phyloP scores from a whole-genome alignment of 2,888 invertebrate genomes.

The Dioctria linearis region DNA sequence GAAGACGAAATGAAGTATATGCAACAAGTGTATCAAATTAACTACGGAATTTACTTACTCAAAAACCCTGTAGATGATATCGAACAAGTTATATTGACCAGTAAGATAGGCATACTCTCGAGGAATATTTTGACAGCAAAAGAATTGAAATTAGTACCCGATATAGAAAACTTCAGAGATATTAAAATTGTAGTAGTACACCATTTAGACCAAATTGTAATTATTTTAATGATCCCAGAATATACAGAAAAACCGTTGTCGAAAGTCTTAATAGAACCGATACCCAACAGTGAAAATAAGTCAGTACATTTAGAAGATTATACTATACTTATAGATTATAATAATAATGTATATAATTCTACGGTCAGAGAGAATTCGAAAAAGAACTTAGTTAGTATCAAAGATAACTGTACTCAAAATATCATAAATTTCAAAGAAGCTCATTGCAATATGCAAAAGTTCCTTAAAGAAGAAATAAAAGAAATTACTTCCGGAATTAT shows the following conservation, averaged over 20 bases:
- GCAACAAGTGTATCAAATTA: constrained; percentile 29
- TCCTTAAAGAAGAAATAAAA: constrained; percentile 36
- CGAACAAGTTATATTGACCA: constrained; percentile 17
- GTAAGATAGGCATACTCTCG: constrained; percentile 18
- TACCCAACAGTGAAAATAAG: not conserved
- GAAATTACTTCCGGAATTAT: constrained; percentile 42
- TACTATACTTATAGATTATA: not conserved
- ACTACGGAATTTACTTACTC: constrained; percentile 1
- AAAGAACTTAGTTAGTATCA: constrained; percentile 38
- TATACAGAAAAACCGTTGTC: constrained; percentile 1
- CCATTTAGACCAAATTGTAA: constrained; percentile 25
- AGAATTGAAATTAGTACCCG: constrained; percentile 21
- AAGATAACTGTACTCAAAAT: constrained; percentile 44
- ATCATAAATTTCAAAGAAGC: constrained; percentile 34
- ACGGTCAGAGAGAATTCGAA: not conserved
- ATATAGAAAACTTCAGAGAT: not conserved
- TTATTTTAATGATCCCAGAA: constrained; percentile 43
- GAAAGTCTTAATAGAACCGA: not conserved
- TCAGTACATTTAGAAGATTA: not conserved
- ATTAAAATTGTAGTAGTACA: constrained; percentile 32
- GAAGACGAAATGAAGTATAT: constrained; percentile 13
- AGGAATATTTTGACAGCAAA: constrained; percentile 25
- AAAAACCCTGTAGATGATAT: constrained; percentile 23
- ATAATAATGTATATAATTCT: not conserved
- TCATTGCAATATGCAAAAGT: constrained; percentile 38